Evolutionary conservation across 2,888 invertebrate genomes (phyloP).

Genomic region (Cecidostiba fungosa): DNA sequence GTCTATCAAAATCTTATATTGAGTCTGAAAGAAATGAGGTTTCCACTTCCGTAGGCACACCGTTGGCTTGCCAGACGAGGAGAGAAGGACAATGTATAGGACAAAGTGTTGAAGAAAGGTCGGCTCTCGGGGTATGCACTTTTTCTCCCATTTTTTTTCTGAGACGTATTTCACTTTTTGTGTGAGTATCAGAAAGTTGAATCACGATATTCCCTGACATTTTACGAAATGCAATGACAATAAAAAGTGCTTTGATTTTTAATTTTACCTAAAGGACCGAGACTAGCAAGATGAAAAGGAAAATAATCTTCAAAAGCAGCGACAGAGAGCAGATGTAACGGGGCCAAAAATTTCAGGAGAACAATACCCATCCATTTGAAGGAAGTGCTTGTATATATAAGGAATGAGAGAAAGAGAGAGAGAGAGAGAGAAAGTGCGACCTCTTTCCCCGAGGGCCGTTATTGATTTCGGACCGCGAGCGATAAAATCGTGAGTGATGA

Average conservation of each 20-base stretch:
- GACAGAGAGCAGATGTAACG: not conserved
- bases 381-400: constrained; percentile 1
- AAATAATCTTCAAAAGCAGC: not conserved
- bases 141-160: not conserved
- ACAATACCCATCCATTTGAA: constrained; percentile 55
- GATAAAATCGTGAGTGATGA: constrained; percentile 70
- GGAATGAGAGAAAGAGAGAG: constrained; percentile 44
- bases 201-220: not conserved
- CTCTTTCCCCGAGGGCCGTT: constrained; percentile 59
- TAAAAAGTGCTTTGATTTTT: not conserved
- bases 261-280: not conserved
- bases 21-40: constrained; percentile 56
- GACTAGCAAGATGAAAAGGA: too few species aligned
- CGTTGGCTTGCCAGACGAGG: not conserved
- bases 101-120: not conserved
- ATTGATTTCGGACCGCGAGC: constrained; percentile 61
- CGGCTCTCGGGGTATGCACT: not conserved
- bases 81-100: not conserved
- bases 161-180: not conserved
- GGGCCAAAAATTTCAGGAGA: not conserved
- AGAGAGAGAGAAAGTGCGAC: constrained; percentile 59
- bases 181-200: not conserved
- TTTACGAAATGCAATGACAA: not conserved
- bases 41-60: constrained; percentile 44
- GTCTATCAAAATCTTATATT: constrained; percentile 59